Evolutionary conservation across 2,888 invertebrate species (phyloP).

Genomic region (Eustalomyia histrio): DNA sequence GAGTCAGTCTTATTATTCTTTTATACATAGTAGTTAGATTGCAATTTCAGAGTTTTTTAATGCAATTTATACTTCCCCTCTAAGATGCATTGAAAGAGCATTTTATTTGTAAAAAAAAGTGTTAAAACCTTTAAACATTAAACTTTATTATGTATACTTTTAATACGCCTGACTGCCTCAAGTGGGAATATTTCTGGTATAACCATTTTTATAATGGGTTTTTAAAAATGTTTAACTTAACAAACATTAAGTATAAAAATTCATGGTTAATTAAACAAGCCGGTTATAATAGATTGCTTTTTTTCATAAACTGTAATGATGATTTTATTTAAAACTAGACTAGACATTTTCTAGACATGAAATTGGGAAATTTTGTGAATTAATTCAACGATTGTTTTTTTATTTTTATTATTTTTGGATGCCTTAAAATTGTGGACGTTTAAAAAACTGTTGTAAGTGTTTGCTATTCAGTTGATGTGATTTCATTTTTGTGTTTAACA

Average conservation of each 20-base stretch:
- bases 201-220: neutral
- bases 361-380: neutral
- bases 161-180: constrained; percentile 28
- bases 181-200: constrained; percentile 33
- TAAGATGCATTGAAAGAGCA: neutral
- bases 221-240: neutral
- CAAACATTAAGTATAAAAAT: neutral
- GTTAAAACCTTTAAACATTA: constrained; percentile 58
- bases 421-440: neutral
- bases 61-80: neutral
- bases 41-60: neutral
- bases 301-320: neutral
- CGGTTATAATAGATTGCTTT: neutral
- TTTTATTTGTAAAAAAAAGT: constrained; percentile 37
- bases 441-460: neutral
- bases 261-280: constrained; percentile 3
- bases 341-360: constrained; percentile 15
- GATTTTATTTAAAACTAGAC: neutral
- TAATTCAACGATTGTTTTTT: neutral
- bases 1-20: too few relatives aligned
- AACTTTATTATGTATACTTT: constrained; percentile 39
- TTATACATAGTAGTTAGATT: too few relatives aligned
- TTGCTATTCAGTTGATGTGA: neutral
- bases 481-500: neutral
- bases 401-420: neutral